Evolutionary conservation across 23 tunicate genomes (phyloP), one percentile per base, ranked within the genome.

Genomic region (Clavelina lepadiformis): DNA sequence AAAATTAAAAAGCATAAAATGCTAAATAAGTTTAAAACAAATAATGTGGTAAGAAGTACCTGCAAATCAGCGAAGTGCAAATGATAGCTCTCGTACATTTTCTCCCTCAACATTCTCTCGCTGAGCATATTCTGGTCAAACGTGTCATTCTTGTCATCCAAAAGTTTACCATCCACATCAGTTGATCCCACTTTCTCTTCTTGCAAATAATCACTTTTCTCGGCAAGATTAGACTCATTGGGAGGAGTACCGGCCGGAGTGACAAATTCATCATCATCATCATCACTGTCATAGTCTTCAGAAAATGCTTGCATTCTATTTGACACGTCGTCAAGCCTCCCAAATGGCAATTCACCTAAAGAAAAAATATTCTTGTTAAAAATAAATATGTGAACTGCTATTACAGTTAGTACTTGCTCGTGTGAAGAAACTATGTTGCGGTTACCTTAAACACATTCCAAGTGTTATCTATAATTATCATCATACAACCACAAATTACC

Each of bases 31-130:
- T n/a, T n/a, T n/a, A n/a, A n/a, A n/a, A n/a, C n/a, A n/a, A n/a
- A n/a, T n/a, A n/a, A n/a, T n/a, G n/a, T n/a, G n/a, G n/a, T 31
- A 22, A 0, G 11, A 46, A 27, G 8, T 35, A 82, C 91, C 80
- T 89, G 97, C 28, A 89, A 63, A 25, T 89, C 87, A 23, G 89
- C 51, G 65, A 89, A 82, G 8, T 45, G 61, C 59, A 89, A 33
- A 30, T 81, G 89, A 52, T 72, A 89, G 19, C 86, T 69, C 56
- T 89, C 97, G 63, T 89, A 89, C 97, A 89, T 89, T 49, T 76
- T 89, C 37, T 89, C 97, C 67, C 79, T 46, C 25, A 89, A 46
- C 69, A 81, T 69, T 21, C 66, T 56, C 49, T 82, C 80, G 47
- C 65, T 82, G 29, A 82, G 33, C 5, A 46, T 22, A 31, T 82